Conservation (phyloP, 2,113 vertebrate genomes). For the Cynocephalus volans region DNA sequence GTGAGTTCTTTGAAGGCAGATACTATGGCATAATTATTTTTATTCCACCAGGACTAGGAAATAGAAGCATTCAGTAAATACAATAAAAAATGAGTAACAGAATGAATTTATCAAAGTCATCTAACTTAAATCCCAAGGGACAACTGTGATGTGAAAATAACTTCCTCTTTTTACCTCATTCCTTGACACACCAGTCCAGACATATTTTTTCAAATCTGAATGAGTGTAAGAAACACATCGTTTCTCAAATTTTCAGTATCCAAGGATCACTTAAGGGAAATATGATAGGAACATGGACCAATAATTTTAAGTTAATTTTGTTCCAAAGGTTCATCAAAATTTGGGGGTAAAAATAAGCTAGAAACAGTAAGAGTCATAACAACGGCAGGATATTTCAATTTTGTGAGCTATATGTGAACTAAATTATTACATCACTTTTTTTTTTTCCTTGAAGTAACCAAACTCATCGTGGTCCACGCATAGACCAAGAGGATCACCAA, state of each 20-base stretch:
- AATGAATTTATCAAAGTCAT: background rate
- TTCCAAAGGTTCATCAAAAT: background rate
- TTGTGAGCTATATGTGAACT: background rate
- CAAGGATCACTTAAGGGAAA: background rate
- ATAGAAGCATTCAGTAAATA: background rate
- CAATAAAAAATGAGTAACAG: background rate
- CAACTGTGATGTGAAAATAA: background rate
- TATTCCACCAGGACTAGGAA: background rate
- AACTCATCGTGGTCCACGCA: background rate
- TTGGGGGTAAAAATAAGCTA: background rate
- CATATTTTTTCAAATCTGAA: background rate
- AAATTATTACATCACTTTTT: background rate
- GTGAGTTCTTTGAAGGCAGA: background rate
- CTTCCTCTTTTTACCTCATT: background rate
- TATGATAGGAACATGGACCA: background rate
- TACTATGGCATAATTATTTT: background rate
- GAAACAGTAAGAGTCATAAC: background rate
- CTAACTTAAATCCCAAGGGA: background rate
- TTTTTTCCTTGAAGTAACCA: background rate
- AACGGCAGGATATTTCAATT: background rate
- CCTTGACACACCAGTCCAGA: background rate
- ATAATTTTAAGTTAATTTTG: background rate
- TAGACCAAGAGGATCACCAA: background rate
- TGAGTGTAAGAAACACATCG: background rate
- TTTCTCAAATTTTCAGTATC: constrained; percentile 15